Base-by-base conservation (phyloP, 2,797 vertebrate species). In the Cottoperca gobio region DNA sequence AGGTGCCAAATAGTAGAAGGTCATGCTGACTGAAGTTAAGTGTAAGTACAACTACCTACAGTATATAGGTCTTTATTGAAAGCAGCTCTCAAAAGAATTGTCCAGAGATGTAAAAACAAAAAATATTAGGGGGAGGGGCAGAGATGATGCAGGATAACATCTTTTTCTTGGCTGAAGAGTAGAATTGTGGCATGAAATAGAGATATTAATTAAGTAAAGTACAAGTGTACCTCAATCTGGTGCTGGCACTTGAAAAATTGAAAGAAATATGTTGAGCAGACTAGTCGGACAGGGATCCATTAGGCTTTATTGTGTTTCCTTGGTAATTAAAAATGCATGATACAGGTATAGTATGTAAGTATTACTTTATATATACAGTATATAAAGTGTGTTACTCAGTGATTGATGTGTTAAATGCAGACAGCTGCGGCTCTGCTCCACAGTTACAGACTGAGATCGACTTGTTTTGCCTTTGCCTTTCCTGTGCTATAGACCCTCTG, bases 391-490 rank as follows among this genome's bases (percentile, higher is more conserved):
- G 37, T 17, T 24, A 21, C 17, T 46, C 9, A 17, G 53, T 70
- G 35, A 33, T 28, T 69, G 55, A 67, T 60, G 63, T 64, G 72
- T 88, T 79, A 60, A 73, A 76, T 45, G 21, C 68, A 72, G 79
- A 70, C 69, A 72, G 75, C 37, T 55, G 64, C 40, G 58, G 63
- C 64, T 21, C 49, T 66, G 63, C 76, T 88, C 85, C 90, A 85
- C 88, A 91, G 83, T 87, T 87, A 89, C 90, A 91, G 88, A 81
- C 85, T 62, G 52, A 52, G 67, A 94, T 94, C 85, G 93, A 95
- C 88, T 93, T 95, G 93, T 95, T 95, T 94, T 91, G 90, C 92
- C 86, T 92, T 70, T 16, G 61, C 61, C 86, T 90, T 93, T 94
- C 93, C 91, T 90, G 89, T 84, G 85, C 86, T 90, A 92, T 91